Base-by-base conservation (phyloP, 2,113 vertebrate species). In the Lepisosteus oculatus region DNA sequence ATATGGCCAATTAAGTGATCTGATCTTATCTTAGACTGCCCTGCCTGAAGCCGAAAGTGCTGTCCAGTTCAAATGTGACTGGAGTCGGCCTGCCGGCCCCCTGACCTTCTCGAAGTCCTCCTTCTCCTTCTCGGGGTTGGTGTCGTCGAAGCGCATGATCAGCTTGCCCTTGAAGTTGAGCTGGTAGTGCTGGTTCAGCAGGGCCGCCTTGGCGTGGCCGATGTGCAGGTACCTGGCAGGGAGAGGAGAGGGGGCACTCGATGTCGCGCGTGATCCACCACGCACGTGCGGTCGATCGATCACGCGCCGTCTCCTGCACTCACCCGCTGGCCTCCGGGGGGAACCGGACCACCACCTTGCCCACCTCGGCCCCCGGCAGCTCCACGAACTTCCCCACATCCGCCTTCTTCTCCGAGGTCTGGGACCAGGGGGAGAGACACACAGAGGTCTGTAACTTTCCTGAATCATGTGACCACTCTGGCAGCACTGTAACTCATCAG, bases 81-180 rank as follows among this genome's bases (percentile, higher is more conserved):
- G 47, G 13, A 65, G 12, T n/a, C 7, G 17, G 2, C 17, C 3
- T 3, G 12, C 3, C 1, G 54, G 2, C 11, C 3, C 77, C 11
- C 61, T 78, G 82, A 98, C 97, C 95, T 98, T 99, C 89, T 99
- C 97, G 92, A 99, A 99, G 87, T 99, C 97, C 86, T 99, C 97
- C 86, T 99, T 99, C 77, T 99, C 97, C 87, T 99, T 99, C 87
- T 99, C 97, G 0, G 97, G 97, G 85, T 99, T 99, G 81, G 97
- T 99, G 91, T 99, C 97, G 77, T 99, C 97, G 74, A 99, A 99
- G 76, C 97, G 95, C 97, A 99, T 99, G 88, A 99, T 99, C 64
- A 99, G 93, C 80, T 97, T 96, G 81, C 97, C 97, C 88, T 95
- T 98, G 77, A 99, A 99, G 74, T 92, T 96, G 78, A 98, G 82